Conservation (phyloP, 2,888 invertebrate genomes). For the Eupeodes luniger region DNA sequence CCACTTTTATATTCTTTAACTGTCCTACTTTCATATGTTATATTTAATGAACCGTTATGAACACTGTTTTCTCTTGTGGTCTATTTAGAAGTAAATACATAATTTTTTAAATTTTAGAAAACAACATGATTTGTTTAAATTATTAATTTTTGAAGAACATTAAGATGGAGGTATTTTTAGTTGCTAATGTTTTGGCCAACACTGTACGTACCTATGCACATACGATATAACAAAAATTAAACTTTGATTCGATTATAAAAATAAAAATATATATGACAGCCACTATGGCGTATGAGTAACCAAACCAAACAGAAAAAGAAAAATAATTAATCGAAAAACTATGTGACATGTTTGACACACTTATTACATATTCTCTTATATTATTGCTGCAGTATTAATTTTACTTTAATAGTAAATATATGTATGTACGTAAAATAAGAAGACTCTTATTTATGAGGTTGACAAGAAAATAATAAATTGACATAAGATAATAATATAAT, state of each 20-base stretch:
- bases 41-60: too few relatives aligned
- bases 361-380: constrained; percentile 6
- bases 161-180: too few relatives aligned
- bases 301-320: neutral
- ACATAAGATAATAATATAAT: constrained; percentile 40
- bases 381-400: constrained; percentile 24
- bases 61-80: too few relatives aligned
- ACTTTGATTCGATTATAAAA: constrained; percentile 6
- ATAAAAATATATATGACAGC: constrained; percentile 1
- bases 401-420: neutral
- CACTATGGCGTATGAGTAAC: constrained; percentile 46
- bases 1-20: too few relatives aligned
- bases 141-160: too few relatives aligned
- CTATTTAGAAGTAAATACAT: too few relatives aligned
- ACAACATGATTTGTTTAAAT: too few relatives aligned
- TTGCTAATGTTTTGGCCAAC: too few relatives aligned
- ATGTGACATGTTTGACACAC: constrained; percentile 18
- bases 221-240: neutral
- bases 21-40: too few relatives aligned
- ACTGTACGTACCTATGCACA: too few relatives aligned
- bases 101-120: too few relatives aligned
- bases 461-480: constrained; percentile 18
- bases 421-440: neutral
- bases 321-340: constrained; percentile 6
- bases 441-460: neutral